These are phyloP conservation scores for Heteronetta atricapilla DNA, from an alignment of 2,113 vertebrate species.

Conservation along the genomic window DNA sequence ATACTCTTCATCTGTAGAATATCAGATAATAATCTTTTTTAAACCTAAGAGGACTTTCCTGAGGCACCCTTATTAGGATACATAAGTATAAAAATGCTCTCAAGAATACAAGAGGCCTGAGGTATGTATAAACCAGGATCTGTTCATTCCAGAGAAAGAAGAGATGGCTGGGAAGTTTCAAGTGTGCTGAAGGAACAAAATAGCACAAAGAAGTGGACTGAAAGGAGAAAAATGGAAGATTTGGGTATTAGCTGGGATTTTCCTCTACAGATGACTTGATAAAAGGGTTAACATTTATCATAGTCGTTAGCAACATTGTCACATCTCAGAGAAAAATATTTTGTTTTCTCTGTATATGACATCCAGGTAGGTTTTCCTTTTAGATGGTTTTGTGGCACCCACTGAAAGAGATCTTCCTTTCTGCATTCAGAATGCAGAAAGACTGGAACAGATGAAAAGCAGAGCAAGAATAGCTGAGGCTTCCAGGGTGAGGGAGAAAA, in stretches of 20 bases:
- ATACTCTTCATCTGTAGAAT: background rate
- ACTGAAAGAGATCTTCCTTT: background rate
- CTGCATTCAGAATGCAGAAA: background rate
- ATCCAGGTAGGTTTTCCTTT: background rate
- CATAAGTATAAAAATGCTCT: background rate
- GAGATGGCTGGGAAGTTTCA: background rate
- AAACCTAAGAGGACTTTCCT: slow-evolving; percentile 3
- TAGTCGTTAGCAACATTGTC: background rate
- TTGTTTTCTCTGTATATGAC: background rate
- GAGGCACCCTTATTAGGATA: background rate
- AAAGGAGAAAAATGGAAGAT: background rate
- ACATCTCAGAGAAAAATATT: background rate
- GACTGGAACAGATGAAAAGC: background rate
- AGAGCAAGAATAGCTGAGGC: background rate
- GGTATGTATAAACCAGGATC: background rate
- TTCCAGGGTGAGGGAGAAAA: background rate
- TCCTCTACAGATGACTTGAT: background rate
- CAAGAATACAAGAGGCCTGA: background rate
- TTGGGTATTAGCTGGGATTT: background rate
- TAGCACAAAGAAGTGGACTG: accelerated
- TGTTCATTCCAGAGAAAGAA: background rate
- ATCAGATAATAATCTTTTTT: slow-evolving; percentile 25
- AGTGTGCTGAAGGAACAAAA: background rate
- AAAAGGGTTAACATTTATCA: background rate
- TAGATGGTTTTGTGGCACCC: background rate